phyloP scores from a whole-genome alignment of 2,797 vertebrate genomes.

The Margarornis squamiger region DNA sequence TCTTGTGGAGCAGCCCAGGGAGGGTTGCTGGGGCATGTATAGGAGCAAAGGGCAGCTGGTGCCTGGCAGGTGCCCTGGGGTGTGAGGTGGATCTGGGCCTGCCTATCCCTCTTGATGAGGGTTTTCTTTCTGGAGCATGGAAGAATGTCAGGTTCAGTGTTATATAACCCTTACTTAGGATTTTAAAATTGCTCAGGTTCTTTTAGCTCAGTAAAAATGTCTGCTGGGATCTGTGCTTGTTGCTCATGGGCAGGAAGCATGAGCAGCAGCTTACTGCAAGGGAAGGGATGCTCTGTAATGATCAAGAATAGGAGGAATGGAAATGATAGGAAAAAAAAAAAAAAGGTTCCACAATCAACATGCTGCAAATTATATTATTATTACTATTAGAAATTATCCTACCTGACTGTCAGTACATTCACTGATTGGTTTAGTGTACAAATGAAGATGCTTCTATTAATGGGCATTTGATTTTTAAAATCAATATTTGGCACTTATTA shows the following conservation, averaged over 20 bases:
- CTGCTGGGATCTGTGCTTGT: not conserved
- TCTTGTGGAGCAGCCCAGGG: fast-evolving
- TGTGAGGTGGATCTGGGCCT: not conserved
- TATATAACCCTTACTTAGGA: not conserved
- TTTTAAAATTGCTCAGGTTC: not conserved
- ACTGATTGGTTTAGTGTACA: not conserved
- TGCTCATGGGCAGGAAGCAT: not conserved
- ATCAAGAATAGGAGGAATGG: not conserved
- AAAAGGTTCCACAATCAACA: fast-evolving
- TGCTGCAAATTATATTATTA: not conserved
- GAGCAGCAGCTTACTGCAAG: not conserved
- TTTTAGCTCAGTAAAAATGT: not conserved
- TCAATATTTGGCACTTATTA: not conserved
- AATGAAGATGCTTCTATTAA: not conserved
- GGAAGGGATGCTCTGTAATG: not conserved
- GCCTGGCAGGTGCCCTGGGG: fast-evolving
- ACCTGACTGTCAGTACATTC: not conserved
- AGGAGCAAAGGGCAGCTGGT: fast-evolving
- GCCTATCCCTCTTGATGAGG: fast-evolving
- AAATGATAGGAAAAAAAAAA: not conserved
- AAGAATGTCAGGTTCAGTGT: not conserved
- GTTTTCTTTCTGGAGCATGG: not conserved
- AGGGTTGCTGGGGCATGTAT: fast-evolving
- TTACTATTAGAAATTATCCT: not conserved
- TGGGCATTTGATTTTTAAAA: not conserved